Evolutionary conservation across 2,888 invertebrate genomes (phyloP).

Genomic region (Gandaritis pyraliata): DNA sequence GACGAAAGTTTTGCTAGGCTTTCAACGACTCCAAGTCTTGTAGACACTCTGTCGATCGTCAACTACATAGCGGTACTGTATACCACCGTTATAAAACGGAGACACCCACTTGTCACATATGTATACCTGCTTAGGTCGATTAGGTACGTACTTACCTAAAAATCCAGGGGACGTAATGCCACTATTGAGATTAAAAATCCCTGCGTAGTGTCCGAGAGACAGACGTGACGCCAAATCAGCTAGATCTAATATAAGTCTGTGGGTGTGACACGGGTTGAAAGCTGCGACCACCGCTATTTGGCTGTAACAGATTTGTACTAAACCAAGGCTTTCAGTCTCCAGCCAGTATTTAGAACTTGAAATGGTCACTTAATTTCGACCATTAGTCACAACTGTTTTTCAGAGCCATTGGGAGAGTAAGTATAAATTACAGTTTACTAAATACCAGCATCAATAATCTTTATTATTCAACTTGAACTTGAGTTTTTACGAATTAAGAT

Average conservation of each 20-base stretch:
- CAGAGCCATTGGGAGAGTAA: not conserved
- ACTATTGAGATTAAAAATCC: too few species aligned
- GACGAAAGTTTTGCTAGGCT: slow-evolving; percentile 14
- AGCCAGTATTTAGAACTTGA: slow-evolving; percentile 6
- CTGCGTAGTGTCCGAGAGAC: too few species aligned
- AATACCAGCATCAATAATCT: slow-evolving; percentile 5
- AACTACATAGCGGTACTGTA: not conserved
- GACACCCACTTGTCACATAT: too few species aligned
- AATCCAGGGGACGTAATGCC: too few species aligned
- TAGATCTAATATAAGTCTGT: too few species aligned
- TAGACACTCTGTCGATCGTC: not conserved
- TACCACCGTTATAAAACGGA: too few species aligned
- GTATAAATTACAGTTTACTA: slow-evolving; percentile 4
- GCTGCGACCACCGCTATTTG: not conserved
- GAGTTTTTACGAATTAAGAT: not conserved
- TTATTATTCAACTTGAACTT: not conserved
- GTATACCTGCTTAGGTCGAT: too few species aligned
- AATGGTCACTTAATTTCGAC: slow-evolving; percentile 5
- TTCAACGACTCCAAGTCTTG: slow-evolving; percentile 4
- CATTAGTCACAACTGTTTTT: slow-evolving; percentile 9
- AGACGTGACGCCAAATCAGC: too few species aligned
- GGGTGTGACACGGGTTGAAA: too few species aligned
- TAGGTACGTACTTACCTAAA: too few species aligned
- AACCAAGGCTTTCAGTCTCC: not conserved
- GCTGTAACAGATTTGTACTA: not conserved